Base-by-base conservation (phyloP, 2,888 invertebrate species). In the Zaprionus obscuricornis region DNA sequence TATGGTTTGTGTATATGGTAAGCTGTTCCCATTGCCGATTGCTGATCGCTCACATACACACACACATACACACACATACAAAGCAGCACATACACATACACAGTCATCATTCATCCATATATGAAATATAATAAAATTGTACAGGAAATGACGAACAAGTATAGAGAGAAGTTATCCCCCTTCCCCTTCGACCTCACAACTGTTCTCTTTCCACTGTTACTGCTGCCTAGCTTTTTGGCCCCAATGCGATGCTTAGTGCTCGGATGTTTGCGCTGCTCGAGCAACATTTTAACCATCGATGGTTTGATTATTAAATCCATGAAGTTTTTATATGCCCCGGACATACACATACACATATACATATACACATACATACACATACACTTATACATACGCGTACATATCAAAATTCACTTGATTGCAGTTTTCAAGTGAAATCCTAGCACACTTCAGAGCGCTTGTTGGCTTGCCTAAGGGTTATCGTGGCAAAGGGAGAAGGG, bases 321-420 rank as follows among this genome's bases (percentile, higher is more conserved):
- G 84, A 86, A 87, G 86, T 87, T 86, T 83, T 86, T 87, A 63
- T 71, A 62, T 58, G 47, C 24, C 16, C 49, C 55, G 52, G 26
- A 66, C 74, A 76, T 16, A 72, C 51, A 63, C 47, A 62, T 33
- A 54, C 37, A 62, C 63, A 63, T 8, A 64, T 46, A 11, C 6
- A 47, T 37, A 42, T 10, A 39, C 40, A 46, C 20, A 45, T 3
- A 40, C 14, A 50, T 14, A 45, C 22, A 45, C 26, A 10, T 18
- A 39, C 33, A 51, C 22, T 52, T 34, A 49, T 47, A 33, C 34
- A 51, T 17, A 55, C 20, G 7, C 33, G 18, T 50, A 27, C 74
- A 87, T 83, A 85, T 86, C 85, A 72, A 87, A 87, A 85, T 85
- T 87, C 85, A 87, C 85, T 85, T 85, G 85, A 86, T 86, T 85